Percentiles rank a stretch among this genome's conserved stretches.
phyloP scores from a whole-genome alignment of 2,113 vertebrate genomes.

The Choloepus hoffmanni region DNA sequence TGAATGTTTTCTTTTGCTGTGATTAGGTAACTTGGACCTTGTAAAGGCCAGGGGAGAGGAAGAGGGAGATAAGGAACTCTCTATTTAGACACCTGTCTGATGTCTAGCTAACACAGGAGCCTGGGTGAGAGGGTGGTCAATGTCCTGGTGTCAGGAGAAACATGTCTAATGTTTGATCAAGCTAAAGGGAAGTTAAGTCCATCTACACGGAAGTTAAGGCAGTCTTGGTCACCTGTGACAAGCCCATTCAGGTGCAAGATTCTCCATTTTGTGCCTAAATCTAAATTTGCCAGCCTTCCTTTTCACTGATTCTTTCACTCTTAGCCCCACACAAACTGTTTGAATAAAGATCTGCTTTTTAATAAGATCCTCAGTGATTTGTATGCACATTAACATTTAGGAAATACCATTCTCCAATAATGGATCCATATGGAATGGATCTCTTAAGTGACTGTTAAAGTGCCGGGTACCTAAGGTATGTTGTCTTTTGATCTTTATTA shows the following conservation, averaged over 20 bases:
- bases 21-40: no score
- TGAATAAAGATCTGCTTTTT: background rate
- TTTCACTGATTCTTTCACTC: background rate
- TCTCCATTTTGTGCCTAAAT: background rate
- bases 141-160: no score
- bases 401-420: background rate
- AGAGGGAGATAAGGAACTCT: no score
- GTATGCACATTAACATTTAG: background rate
- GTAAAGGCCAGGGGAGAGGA: no score
- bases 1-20: no score
- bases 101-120: no score
- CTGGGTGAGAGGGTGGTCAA: no score
- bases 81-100: no score
- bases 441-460: background rate
- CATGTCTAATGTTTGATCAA: no score
- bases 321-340: no score
- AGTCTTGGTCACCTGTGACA: background rate
- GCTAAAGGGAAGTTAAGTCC: no score
- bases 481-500: background rate
- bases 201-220: no score
- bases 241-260: background rate
- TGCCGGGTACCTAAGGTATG: background rate
- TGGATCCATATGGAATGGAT: background rate
- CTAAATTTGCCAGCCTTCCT: background rate
- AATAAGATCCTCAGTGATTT: background rate